These are phyloP conservation scores for Atherinosoma microstoma DNA, from an alignment of 2,797 vertebrate species.

Conservation along the genomic window DNA sequence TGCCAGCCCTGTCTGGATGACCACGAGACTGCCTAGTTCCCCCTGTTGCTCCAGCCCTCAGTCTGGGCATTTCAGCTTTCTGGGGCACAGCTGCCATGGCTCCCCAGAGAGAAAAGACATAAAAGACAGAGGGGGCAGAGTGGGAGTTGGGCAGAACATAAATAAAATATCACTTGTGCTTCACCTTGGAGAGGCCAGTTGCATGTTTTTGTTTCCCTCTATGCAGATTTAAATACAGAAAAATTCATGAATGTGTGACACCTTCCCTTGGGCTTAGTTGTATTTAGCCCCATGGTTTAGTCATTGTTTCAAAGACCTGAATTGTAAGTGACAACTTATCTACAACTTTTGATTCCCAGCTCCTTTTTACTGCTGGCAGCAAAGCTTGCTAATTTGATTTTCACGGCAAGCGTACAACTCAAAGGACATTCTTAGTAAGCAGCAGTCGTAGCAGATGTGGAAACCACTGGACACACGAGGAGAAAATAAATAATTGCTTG, in stretches of 20 bases:
- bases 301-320: constrained; percentile 44
- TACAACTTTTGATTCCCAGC: constrained; percentile 16
- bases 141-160: constrained; percentile 52
- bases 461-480: constrained; percentile 6
- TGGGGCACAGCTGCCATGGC: constrained; percentile 68
- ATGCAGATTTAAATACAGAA: constrained; percentile 65
- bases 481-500: background rate
- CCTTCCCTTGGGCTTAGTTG: constrained; percentile 41
- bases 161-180: constrained; percentile 80
- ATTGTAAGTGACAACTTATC: constrained; percentile 52
- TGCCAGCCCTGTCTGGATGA: constrained; percentile 56
- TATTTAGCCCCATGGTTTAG: constrained; percentile 40
- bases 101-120: constrained; percentile 66
- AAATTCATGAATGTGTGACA: constrained; percentile 57
- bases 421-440: constrained; percentile 19
- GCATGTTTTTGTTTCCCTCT: constrained; percentile 63
- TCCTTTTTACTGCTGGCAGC: constrained; percentile 12
- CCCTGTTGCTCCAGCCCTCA: constrained; percentile 51
- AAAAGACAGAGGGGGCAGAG: constrained; percentile 27
- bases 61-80: constrained; percentile 73
- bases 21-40: constrained; percentile 53
- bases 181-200: constrained; percentile 75
- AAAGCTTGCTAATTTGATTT: constrained; percentile 40
- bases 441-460: constrained; percentile 31
- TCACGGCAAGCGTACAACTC: constrained; percentile 17